A percentile compares a stretch with the other conserved stretches of the same genome.
These are phyloP conservation scores for Bellardia pandia DNA, from an alignment of 2,888 invertebrate species.

Conservation along the genomic window DNA sequence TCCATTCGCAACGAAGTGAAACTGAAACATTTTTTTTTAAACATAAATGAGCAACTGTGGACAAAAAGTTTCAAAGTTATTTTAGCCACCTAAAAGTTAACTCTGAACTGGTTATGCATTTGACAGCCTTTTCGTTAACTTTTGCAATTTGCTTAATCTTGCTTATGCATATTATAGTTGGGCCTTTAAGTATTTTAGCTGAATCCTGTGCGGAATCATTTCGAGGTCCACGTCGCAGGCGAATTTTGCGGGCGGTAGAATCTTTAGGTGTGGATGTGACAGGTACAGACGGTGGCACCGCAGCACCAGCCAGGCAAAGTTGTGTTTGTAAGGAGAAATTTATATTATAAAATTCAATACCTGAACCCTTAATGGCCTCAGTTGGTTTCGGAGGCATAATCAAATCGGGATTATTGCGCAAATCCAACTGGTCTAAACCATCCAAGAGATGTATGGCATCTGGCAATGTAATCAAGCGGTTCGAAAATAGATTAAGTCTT, in stretches of 20 bases:
- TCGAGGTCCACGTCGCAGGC: conserved; percentile 92
- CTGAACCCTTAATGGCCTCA: conserved; percentile 90
- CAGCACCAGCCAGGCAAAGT: conserved; percentile 95
- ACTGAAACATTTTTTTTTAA: too few species aligned
- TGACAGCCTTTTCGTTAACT: too few species aligned
- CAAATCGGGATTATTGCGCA: conserved; percentile 96
- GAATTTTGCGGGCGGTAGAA: conserved; percentile 96
- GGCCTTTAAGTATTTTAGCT: conserved; percentile 94
- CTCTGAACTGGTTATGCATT: too few species aligned
- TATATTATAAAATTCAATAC: conserved; percentile 97
- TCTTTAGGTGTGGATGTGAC: conserved; percentile 90
- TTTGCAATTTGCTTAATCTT: too few species aligned
- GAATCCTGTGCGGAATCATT: conserved; percentile 94
- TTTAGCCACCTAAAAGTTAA: too few species aligned
- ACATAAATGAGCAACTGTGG: too few species aligned
- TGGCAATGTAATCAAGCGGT: conserved; percentile 97
- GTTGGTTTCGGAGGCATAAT: conserved; percentile 99
- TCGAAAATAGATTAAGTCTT: conserved; percentile 95
- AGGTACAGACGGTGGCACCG: conserved; percentile 89
- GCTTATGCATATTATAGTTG: too few species aligned
- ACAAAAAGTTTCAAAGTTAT: too few species aligned
- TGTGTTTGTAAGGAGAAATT: conserved; percentile 99
- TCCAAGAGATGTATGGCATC: conserved; percentile 98
- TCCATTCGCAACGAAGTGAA: too few species aligned
- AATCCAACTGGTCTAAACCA: conserved; percentile 94